These are phyloP conservation scores for Craniophora ligustri DNA, from an alignment of 2,888 invertebrate genomes.

Conservation along the genomic window DNA sequence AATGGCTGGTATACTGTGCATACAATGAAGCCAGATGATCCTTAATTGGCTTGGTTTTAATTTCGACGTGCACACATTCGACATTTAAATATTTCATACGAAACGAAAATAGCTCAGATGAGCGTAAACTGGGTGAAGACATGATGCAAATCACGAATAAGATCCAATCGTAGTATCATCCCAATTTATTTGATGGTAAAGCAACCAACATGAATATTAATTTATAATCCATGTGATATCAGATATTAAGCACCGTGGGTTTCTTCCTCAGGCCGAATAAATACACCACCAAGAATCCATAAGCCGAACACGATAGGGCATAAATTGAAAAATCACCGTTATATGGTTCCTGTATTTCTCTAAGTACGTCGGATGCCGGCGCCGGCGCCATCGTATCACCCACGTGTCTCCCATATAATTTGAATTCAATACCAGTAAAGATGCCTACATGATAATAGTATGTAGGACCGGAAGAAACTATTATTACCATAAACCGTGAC, in stretches of 20 bases:
- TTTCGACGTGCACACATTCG: slow-evolving; percentile 41
- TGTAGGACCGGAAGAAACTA: slow-evolving; percentile 67
- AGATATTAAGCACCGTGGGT: slow-evolving; percentile 9
- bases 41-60: slow-evolving; percentile 52
- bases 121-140: slow-evolving; percentile 20
- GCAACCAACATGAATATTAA: neutral
- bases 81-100: slow-evolving; percentile 42
- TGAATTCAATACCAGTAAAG: slow-evolving; percentile 77
- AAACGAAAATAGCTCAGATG: slow-evolving; percentile 34
- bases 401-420: slow-evolving; percentile 72
- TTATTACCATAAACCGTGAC: slow-evolving; percentile 56
- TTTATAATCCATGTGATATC: neutral
- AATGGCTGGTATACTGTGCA: slow-evolving; percentile 5
- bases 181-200: neutral
- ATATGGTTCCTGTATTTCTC: slow-evolving; percentile 41
- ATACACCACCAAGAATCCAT: slow-evolving; percentile 22
- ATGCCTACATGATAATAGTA: slow-evolving; percentile 66
- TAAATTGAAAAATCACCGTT: slow-evolving; percentile 44
- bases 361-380: slow-evolving; percentile 52
- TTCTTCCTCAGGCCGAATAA: slow-evolving; percentile 11
- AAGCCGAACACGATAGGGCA: slow-evolving; percentile 37
- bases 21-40: slow-evolving; percentile 44
- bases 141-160: slow-evolving; percentile 8
- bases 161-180: neutral
- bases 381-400: slow-evolving; percentile 69